Percentiles rank a stretch among this genome's conserved stretches.
Evolutionary conservation across 2,797 vertebrate species (phyloP).

Genomic region (Meda fulgida): DNA sequence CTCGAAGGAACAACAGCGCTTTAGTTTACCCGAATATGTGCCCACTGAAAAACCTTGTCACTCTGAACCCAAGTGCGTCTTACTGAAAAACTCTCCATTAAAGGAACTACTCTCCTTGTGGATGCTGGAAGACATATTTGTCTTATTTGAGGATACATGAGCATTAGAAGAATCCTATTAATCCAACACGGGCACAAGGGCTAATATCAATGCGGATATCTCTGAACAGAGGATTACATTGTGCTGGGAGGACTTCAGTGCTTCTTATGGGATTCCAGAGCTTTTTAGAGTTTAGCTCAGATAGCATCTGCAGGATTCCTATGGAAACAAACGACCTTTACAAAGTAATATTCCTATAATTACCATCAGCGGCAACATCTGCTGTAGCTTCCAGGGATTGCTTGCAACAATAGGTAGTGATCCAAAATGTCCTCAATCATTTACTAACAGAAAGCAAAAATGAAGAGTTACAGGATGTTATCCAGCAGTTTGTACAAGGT

Average conservation of each 20-base stretch:
- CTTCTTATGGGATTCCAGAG: slow-evolving; percentile 30
- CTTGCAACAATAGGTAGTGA: slow-evolving; percentile 27
- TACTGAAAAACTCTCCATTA: slow-evolving; percentile 37
- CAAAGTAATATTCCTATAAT: slow-evolving; percentile 40
- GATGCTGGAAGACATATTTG: slow-evolving; percentile 13
- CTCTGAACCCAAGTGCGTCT: slow-evolving; percentile 25
- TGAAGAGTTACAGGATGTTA: not conserved
- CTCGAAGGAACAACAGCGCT: slow-evolving; percentile 26
- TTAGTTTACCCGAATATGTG: slow-evolving; percentile 9
- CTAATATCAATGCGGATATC: slow-evolving; percentile 24
- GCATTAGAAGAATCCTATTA: slow-evolving; percentile 34
- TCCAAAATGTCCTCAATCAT: slow-evolving; percentile 27
- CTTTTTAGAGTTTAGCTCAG: slow-evolving; percentile 7
- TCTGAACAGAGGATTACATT: slow-evolving; percentile 26
- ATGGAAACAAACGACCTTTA: slow-evolving; percentile 41
- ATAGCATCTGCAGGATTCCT: slow-evolving; percentile 34
- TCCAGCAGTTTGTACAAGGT: not conserved
- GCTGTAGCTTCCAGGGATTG: slow-evolving; percentile 3
- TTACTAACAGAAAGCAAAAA: slow-evolving; percentile 4
- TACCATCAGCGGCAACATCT: slow-evolving; percentile 31
- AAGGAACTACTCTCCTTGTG: not conserved
- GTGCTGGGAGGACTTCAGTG: not conserved
- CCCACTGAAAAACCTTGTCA: slow-evolving; percentile 33
- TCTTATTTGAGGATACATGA: slow-evolving; percentile 25
- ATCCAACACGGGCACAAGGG: slow-evolving; percentile 30